phyloP scores from a whole-genome alignment of 2,797 vertebrate species.

The Sitta carolinensis region DNA sequence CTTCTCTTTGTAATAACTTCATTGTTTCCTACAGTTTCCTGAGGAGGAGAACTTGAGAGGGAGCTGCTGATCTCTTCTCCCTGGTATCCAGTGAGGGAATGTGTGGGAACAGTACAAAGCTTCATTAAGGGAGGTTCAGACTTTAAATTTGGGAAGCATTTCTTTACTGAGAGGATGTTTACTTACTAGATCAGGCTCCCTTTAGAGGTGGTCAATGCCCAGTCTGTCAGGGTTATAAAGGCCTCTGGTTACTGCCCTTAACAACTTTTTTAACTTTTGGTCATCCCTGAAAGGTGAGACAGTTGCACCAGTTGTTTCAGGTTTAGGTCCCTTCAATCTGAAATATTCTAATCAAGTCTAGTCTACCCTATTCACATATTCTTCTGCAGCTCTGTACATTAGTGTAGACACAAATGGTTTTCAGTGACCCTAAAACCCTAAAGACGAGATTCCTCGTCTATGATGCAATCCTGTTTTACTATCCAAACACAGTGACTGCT shows the following conservation, averaged over 20 bases:
- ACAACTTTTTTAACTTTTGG: background rate
- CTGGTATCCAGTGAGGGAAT: background rate
- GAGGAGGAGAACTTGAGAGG: background rate
- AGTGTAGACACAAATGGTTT: background rate
- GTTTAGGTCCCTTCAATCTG: background rate
- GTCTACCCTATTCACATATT: background rate
- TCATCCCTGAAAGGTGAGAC: background rate
- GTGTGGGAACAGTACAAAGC: background rate
- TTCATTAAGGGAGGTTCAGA: background rate
- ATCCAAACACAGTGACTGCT: background rate
- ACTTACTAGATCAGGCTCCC: background rate
- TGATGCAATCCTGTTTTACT: background rate
- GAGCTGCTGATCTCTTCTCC: background rate
- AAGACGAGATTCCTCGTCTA: background rate
- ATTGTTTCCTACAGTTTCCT: background rate
- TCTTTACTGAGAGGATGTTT: background rate
- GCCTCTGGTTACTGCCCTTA: background rate
- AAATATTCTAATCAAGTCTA: background rate
- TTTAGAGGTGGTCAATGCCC: accelerated
- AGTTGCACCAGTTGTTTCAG: background rate
- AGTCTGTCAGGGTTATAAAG: background rate
- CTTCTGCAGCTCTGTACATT: background rate
- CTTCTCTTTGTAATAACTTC: background rate
- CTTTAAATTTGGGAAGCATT: background rate
- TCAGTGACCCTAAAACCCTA: background rate